Conservation (phyloP, 2,113 vertebrate genomes). For the Sinocyclocheilus anophthalmus region DNA sequence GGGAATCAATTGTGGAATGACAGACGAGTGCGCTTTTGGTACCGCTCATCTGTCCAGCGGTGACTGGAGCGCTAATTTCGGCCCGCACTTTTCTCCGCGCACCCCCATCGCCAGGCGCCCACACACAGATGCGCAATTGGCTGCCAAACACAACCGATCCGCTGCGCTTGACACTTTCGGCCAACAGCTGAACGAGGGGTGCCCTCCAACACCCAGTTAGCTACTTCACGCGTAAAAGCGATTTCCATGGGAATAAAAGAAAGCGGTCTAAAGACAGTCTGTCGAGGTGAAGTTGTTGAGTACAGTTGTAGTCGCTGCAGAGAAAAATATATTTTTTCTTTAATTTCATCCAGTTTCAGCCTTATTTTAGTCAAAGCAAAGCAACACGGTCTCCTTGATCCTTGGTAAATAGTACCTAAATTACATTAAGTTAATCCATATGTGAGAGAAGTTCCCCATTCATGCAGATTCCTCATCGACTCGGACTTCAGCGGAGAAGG, state of each 20-base stretch:
- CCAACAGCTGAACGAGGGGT: slow-evolving; percentile 65
- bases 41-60: slow-evolving; percentile 10
- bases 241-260: slow-evolving; percentile 53
- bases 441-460: slow-evolving; percentile 29
- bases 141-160: slow-evolving; percentile 57
- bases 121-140: slow-evolving; percentile 60
- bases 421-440: slow-evolving; percentile 34
- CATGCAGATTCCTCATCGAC: background rate
- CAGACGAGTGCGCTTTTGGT: background rate
- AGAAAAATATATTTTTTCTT: background rate
- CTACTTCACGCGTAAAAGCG: slow-evolving; percentile 40
- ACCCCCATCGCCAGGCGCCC: slow-evolving; percentile 23
- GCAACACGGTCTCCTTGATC: background rate
- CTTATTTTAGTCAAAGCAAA: background rate
- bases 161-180: slow-evolving; percentile 51
- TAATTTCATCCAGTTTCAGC: background rate
- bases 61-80: background rate
- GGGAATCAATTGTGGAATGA: background rate
- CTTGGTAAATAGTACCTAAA: background rate
- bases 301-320: background rate
- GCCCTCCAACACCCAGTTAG: slow-evolving; percentile 13
- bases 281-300: background rate
- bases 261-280: slow-evolving; percentile 15
- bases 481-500: background rate
- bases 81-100: background rate